Conservation (phyloP, 2,888 invertebrate genomes). For the Anorthoa munda region DNA sequence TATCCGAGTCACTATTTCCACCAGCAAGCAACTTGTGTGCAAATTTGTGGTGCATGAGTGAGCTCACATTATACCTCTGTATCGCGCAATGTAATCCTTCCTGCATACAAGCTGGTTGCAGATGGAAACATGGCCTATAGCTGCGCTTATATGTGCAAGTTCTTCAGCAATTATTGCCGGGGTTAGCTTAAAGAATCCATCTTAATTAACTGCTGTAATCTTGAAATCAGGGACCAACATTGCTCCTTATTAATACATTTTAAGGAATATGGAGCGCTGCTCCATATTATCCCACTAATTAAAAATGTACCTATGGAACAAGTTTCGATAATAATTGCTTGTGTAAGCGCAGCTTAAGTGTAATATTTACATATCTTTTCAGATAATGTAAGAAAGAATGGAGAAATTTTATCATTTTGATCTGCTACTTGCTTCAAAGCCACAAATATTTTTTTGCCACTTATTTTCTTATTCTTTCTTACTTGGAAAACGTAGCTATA, state of each 20-base stretch:
- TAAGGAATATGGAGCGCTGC: neutral
- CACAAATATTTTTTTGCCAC: neutral
- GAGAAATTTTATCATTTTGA: neutral
- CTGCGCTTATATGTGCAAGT: neutral
- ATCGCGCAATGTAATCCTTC: too few species aligned
- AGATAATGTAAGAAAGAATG: neutral
- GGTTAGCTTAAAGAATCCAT: neutral
- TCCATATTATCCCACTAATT: neutral
- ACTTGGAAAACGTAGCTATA: neutral
- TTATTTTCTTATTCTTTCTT: neutral
- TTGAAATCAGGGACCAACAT: neutral
- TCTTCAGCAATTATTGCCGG: neutral
- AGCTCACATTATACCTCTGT: too few species aligned
- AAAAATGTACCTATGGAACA: neutral
- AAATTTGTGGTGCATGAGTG: too few species aligned
- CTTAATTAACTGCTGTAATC: neutral
- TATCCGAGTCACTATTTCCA: too few species aligned
- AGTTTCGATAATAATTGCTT: neutral
- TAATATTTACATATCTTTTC: neutral
- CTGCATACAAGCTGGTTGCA: too few species aligned
- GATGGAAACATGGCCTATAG: neutral
- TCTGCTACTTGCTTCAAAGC: neutral
- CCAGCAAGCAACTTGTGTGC: too few species aligned
- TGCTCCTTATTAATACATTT: neutral
- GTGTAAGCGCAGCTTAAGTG: neutral